Evolutionary conservation across 1,140 invertebrate species (phyloP), one percentile per base, ranked within the genome.

Genomic region (Solenopsis invicta): DNA sequence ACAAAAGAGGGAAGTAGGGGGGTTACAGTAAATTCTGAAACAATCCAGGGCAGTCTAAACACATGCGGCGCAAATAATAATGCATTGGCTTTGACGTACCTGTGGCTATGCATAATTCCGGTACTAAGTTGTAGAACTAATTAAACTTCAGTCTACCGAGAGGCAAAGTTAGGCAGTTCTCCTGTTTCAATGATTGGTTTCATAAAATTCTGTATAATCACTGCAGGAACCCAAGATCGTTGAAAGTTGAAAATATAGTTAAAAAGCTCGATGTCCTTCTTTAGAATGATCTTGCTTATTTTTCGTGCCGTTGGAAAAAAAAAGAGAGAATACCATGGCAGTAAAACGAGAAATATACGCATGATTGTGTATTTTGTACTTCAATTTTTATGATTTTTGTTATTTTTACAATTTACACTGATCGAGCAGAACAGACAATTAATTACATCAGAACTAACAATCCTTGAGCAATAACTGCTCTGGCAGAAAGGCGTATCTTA

Each of bases 121-220:
- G 10, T 34, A 45, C 71, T 48, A 52, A 54, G 69, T 88, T 50
- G 50, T 54, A 56, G 21, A 87, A 81, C 69, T 87, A 81, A 87
- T 82, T 87, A 89, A 88, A 77, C 78, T 64, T 18, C 9, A 62
- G 54, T 62, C 69, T 50, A 74, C 37, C 24, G 37, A 59, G 29
- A 21, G 12, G 62, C n/a, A 29, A 78, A 61, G 21, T 87, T 64
- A 54, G 41, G 34, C 13, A 21, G 21, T 50, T 69, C 29, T 18
- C 34, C 61, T 72, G 62, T 59, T 80, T 72, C 71, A 34, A 54
- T 54, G 37, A 64, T 81, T 80, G 66, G 52, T 82, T 82, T 62
- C 66, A 12, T 62, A 54, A 71, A 86, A 66, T 87, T 50, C 12
- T 12, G 52, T 74, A 74, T 74, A 84, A 84, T 84, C 54, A 74